Evolutionary conservation across 2,888 invertebrate species (phyloP).

Genomic region (Drosophila longiperda): DNA sequence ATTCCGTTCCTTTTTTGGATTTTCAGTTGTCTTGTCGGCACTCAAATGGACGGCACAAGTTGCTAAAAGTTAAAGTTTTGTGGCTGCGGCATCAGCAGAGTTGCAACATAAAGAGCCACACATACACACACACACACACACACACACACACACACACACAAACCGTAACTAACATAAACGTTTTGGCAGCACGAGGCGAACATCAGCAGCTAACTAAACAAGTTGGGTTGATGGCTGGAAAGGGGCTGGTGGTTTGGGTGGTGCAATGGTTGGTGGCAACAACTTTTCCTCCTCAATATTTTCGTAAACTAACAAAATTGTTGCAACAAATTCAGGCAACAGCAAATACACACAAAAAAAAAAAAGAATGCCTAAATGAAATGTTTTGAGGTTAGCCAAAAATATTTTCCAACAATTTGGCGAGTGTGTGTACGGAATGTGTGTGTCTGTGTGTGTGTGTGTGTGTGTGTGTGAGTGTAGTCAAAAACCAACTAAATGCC

Average conservation of each 20-base stretch:
- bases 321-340: constrained; percentile 65
- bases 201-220: constrained; percentile 61
- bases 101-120: constrained; percentile 58
- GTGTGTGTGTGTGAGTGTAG: constrained; percentile 19
- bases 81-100: constrained; percentile 49
- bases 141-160: constrained; percentile 21
- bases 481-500: constrained; percentile 42
- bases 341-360: constrained; percentile 8
- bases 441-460: constrained; percentile 17
- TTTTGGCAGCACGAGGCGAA: constrained; percentile 49
- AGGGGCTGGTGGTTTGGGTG: background rate
- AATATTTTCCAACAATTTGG: constrained; percentile 68
- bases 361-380: constrained; percentile 58
- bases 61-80: constrained; percentile 72
- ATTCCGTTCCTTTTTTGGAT: background rate
- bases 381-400: constrained; percentile 76
- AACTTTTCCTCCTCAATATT: constrained; percentile 74
- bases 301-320: constrained; percentile 63
- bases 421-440: constrained; percentile 20
- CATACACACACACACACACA: constrained; percentile 31
- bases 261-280: constrained; percentile 39
- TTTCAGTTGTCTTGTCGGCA: constrained; percentile 25
- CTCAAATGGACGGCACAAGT: constrained; percentile 64
- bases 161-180: constrained; percentile 46
- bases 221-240: background rate